Conservation (phyloP, 2,113 vertebrate species). For the Lontra canadensis region DNA sequence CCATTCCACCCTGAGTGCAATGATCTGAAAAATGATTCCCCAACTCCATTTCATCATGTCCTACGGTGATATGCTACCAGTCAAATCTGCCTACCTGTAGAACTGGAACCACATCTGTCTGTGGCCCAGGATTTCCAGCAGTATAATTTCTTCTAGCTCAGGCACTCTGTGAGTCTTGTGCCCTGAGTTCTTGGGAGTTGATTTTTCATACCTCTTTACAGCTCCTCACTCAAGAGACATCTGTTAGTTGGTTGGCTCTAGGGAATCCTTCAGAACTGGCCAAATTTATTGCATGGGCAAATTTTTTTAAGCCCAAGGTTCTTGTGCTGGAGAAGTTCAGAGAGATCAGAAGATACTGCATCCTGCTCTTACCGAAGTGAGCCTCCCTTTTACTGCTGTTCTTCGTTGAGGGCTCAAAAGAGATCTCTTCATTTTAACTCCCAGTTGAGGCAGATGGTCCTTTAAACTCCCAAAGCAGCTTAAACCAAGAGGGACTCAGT, state of each 20-base stretch:
- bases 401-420: background rate
- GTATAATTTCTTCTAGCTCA: background rate
- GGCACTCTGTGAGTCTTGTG: background rate
- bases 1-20: too few species aligned
- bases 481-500: background rate
- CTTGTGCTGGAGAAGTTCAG: background rate
- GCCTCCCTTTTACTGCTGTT: background rate
- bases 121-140: background rate
- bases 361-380: background rate
- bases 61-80: background rate
- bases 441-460: background rate
- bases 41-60: background rate
- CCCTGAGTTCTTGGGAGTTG: background rate
- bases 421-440: background rate
- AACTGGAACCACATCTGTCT: background rate
- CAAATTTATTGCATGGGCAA: background rate
- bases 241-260: background rate
- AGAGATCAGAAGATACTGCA: background rate
- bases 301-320: background rate
- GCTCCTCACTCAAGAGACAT: background rate
- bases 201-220: background rate
- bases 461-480: background rate
- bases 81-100: background rate
- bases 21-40: background rate
- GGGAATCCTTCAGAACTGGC: background rate